Evolutionary conservation across 92 coral and sea anemone species (phyloP).

Genomic region (Porites rus): DNA sequence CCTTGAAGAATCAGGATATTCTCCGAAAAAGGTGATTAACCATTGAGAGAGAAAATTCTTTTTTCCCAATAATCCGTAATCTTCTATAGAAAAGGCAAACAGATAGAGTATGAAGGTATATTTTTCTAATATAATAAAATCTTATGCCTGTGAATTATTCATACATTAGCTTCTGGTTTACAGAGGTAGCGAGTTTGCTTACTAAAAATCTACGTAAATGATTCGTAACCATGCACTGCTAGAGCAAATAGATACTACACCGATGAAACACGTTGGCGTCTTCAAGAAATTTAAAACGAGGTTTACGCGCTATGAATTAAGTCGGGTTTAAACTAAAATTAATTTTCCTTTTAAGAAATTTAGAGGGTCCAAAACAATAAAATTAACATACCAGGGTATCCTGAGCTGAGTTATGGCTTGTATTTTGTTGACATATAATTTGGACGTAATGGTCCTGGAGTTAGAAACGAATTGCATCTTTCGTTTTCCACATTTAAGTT

Average conservation of each 20-base stretch:
- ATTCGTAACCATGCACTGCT: neutral
- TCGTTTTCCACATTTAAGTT: neutral
- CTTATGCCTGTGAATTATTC: neutral
- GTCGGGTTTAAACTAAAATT: neutral
- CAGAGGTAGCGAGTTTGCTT: neutral
- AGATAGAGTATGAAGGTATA: neutral
- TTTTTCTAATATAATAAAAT: neutral
- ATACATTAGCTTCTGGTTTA: neutral
- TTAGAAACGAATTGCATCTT: neutral
- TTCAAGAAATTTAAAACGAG: neutral
- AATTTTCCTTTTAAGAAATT: neutral
- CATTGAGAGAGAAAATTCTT: neutral
- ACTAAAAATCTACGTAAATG: neutral
- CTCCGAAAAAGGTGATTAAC: neutral
- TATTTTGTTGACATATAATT: slow-evolving; percentile 4
- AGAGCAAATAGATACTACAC: neutral
- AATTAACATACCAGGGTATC: slow-evolving; percentile 16
- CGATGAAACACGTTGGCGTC: neutral
- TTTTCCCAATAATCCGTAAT: neutral
- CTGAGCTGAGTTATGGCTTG: neutral
- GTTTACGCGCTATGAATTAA: neutral
- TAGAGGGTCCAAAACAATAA: neutral
- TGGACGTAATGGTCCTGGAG: neutral
- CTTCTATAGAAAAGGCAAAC: neutral
- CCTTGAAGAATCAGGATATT: neutral